phyloP scores from a whole-genome alignment of 2,113 vertebrate genomes.

The Cryptomyrus ogoouensis region DNA sequence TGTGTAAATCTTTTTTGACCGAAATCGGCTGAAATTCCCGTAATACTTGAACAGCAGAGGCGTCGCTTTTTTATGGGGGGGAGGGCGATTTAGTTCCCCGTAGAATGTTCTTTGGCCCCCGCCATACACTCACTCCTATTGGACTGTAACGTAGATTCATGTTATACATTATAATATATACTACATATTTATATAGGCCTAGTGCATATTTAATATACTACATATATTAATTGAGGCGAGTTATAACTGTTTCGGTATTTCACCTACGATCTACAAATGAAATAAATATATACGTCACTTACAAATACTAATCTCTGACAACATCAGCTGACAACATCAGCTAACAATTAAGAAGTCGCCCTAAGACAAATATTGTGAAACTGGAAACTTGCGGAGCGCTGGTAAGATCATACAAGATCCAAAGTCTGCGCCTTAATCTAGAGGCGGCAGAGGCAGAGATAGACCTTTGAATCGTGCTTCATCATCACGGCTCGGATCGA shows the following conservation, averaged over 20 bases:
- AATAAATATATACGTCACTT: background rate
- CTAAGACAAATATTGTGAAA: slow-evolving; percentile 7
- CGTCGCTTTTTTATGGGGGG: background rate
- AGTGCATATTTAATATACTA: background rate
- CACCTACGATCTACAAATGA: background rate
- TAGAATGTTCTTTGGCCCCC: background rate
- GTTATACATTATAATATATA: background rate
- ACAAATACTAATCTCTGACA: background rate
- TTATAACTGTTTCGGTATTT: background rate
- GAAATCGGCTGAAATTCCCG: background rate
- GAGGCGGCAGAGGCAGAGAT: background rate
- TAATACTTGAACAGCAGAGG: background rate
- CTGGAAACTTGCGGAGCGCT: background rate
- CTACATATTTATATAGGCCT: background rate
- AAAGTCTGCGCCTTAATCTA: slow-evolving; percentile 21
- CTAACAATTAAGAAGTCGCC: background rate
- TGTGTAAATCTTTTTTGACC: background rate
- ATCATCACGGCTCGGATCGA: slow-evolving; percentile 32
- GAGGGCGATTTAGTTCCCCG: background rate
- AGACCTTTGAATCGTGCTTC: slow-evolving; percentile 46
- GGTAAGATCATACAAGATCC: background rate
- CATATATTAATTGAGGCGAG: background rate
- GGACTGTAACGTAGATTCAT: background rate
- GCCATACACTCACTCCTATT: background rate
- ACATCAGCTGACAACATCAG: background rate